A percentile compares a stretch with the other conserved stretches of the same genome.
These are phyloP conservation scores for Anguilla rostrata DNA, from an alignment of 2,113 vertebrate genomes.

Conservation along the genomic window DNA sequence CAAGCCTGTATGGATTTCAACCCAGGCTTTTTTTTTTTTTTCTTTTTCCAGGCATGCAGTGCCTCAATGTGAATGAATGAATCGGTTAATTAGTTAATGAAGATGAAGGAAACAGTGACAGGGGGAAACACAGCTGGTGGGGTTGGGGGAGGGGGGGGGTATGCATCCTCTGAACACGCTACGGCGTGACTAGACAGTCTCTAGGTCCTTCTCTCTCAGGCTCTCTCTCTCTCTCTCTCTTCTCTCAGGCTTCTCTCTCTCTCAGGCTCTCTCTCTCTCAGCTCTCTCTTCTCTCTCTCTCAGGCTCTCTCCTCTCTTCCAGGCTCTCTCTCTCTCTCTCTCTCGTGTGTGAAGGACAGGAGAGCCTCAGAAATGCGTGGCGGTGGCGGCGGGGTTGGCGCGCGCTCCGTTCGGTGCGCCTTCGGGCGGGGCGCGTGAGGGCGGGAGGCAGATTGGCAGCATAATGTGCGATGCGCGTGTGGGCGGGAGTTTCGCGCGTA, in stretches of 20 bases:
- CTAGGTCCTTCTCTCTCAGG: too few relatives aligned
- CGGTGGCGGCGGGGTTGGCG: too few relatives aligned
- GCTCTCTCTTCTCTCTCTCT: too few relatives aligned
- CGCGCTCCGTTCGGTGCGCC: background rate
- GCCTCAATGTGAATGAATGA: background rate
- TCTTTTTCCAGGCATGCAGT: background rate
- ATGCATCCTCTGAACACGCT: background rate
- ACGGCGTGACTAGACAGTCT: background rate
- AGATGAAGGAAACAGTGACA: constrained; percentile 6
- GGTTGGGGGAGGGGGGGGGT: background rate
- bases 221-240: too few relatives aligned
- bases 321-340: too few relatives aligned
- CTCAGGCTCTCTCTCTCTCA: too few relatives aligned
- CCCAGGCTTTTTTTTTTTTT: too few relatives aligned
- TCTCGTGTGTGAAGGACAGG: background rate
- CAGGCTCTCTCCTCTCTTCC: too few relatives aligned
- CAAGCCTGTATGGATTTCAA: too few relatives aligned
- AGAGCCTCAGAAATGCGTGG: background rate
- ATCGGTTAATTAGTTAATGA: background rate
- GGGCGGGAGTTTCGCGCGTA: too few relatives aligned
- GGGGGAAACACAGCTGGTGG: background rate
- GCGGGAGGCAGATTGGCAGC: too few relatives aligned
- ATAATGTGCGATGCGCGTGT: background rate
- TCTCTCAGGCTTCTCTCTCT: too few relatives aligned
- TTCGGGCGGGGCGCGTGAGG: background rate